Percentiles rank a stretch among this genome's conserved stretches.
Conservation (phyloP, 2,797 vertebrate species). For the Masticophis lateralis region DNA sequence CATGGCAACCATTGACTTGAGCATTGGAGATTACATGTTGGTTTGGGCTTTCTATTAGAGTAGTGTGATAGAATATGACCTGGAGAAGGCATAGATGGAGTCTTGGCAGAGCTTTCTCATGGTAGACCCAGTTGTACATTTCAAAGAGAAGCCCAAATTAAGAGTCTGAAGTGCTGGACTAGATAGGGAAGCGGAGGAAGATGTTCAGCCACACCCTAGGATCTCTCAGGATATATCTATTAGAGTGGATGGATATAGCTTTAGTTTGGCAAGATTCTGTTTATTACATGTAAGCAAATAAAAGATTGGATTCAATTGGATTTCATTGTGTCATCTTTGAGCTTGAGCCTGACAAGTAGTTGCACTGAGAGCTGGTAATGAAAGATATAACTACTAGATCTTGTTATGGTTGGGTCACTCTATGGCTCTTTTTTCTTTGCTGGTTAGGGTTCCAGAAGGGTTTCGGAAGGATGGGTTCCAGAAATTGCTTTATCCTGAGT, state of each 20-base stretch:
- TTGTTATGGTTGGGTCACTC: background rate
- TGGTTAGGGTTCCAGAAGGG: background rate
- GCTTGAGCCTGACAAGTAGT: background rate
- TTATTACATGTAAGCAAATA: background rate
- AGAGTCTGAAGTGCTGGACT: too few relatives aligned
- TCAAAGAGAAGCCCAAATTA: too few relatives aligned
- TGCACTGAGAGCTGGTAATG: background rate
- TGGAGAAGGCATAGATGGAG: too few relatives aligned
- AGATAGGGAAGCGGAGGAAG: too few relatives aligned
- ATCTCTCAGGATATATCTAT: background rate
- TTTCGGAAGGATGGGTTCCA: background rate
- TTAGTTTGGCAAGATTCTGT: background rate
- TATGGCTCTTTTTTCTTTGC: background rate
- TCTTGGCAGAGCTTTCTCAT: too few relatives aligned
- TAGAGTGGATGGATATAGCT: background rate
- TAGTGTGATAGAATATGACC: background rate
- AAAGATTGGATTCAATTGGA: background rate
- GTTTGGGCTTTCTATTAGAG: background rate
- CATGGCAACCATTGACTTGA: background rate
- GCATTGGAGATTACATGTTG: background rate
- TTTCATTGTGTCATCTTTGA: background rate
- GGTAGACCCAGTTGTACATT: too few relatives aligned
- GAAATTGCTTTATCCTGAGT: background rate
- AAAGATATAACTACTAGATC: background rate
- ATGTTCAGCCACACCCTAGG: background rate